Percentiles rank a stretch among this genome's conserved stretches.
phyloP scores from a whole-genome alignment of 2,113 vertebrate species.

The Synchiropus splendidus region DNA sequence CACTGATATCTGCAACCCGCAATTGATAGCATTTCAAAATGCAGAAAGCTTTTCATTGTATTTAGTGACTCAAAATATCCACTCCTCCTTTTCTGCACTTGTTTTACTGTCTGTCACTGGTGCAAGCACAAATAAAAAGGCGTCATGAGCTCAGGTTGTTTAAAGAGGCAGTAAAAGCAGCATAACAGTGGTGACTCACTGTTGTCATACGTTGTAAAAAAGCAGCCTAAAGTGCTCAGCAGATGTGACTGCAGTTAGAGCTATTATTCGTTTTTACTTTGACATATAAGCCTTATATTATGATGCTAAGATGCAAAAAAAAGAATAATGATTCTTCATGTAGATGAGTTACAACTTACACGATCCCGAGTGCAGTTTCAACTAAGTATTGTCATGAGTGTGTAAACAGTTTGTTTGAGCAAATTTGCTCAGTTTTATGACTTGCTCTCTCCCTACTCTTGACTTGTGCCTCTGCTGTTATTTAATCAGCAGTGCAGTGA shows the following conservation, averaged over 20 bases:
- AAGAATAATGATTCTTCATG: no score
- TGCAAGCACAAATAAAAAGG: neutral
- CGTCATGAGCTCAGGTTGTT: slow-evolving; percentile 3
- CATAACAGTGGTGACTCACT: slow-evolving; percentile 18
- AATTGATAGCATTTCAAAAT: no score
- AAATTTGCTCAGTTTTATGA: neutral
- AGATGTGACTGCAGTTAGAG: slow-evolving; percentile 1
- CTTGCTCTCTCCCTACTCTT: slow-evolving; percentile 4
- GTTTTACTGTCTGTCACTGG: neutral
- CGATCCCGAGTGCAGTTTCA: no score
- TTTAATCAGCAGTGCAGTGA: slow-evolving; percentile 18
- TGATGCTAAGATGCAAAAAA: no score
- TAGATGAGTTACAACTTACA: no score
- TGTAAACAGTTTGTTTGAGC: neutral
- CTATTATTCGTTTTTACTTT: no score
- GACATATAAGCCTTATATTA: no score
- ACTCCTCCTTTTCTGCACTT: neutral
- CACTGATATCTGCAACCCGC: slow-evolving; percentile 16
- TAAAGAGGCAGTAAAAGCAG: slow-evolving; percentile 11
- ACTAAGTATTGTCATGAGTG: no score
- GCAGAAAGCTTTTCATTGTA: no score
- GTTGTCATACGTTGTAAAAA: slow-evolving; percentile 1
- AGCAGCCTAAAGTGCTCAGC: neutral
- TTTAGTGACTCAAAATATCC: neutral
- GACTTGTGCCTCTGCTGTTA: slow-evolving; percentile 26